These are phyloP conservation scores for Campoletis sonorensis DNA, from an alignment of 1,140 invertebrate species.

Conservation along the genomic window DNA sequence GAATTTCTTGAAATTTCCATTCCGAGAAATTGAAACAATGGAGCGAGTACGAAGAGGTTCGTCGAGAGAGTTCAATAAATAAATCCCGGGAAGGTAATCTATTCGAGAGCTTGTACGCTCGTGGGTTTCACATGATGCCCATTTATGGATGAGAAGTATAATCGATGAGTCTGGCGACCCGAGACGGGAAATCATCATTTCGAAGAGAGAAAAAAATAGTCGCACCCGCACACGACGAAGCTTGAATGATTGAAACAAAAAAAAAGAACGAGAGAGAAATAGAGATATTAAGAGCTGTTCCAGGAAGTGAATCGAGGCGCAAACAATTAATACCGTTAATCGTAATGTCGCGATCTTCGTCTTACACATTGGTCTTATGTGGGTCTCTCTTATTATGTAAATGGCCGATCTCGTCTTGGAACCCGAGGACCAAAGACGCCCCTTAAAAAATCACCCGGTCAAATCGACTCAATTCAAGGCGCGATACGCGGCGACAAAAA, in stretches of 20 bases:
- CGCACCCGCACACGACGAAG: conserved; percentile 18
- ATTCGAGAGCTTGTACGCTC: neutral
- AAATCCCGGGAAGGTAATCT: conserved; percentile 24
- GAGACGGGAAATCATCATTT: neutral
- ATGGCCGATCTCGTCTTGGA: neutral
- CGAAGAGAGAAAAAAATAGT: neutral
- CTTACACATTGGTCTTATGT: neutral
- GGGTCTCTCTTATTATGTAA: neutral
- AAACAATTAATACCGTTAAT: conserved; percentile 39
- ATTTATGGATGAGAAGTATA: conserved; percentile 9
- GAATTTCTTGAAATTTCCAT: conserved; percentile 12
- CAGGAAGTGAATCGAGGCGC: conserved; percentile 38
- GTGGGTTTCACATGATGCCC: conserved; percentile 16
- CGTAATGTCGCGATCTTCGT: conserved; percentile 10
- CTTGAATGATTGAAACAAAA: neutral
- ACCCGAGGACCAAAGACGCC: neutral
- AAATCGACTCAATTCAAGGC: neutral
- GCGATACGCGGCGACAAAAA: neutral
- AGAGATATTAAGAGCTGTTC: conserved; percentile 15
- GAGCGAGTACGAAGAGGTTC: neutral
- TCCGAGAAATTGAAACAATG: conserved; percentile 26
- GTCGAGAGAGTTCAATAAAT: neutral
- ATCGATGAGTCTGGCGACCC: conserved; percentile 10
- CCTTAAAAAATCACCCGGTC: conserved; percentile 1
- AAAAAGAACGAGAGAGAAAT: neutral